Percentiles rank a stretch among this genome's conserved stretches.
Conservation (phyloP, 2,113 vertebrate species). For the Pluvianellus socialis region DNA sequence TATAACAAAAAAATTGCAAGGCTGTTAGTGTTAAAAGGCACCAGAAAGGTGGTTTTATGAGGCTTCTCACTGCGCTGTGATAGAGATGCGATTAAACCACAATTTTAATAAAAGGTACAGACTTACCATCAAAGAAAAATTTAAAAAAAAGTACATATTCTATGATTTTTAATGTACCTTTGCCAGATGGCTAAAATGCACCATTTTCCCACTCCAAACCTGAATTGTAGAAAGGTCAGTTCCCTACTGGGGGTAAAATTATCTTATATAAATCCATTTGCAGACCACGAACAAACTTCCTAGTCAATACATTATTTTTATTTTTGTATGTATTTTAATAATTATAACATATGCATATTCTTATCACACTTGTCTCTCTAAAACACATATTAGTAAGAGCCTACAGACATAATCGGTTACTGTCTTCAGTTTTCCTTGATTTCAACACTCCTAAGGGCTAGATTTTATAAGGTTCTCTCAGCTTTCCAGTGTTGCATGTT, state of each 20-base stretch:
- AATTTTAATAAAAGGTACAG: constrained; percentile 56
- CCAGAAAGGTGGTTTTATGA: constrained; percentile 57
- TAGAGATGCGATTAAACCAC: constrained; percentile 27
- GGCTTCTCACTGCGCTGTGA: constrained; percentile 46
- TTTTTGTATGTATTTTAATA: background rate
- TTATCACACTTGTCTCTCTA: background rate
- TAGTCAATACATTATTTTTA: background rate
- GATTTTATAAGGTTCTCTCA: background rate
- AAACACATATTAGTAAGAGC: background rate
- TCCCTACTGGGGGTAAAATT: background rate
- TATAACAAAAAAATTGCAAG: constrained; percentile 16
- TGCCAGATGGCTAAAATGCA: background rate
- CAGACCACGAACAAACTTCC: background rate
- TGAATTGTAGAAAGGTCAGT: background rate
- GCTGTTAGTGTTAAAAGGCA: constrained; percentile 49
- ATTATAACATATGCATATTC: background rate
- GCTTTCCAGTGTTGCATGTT: background rate
- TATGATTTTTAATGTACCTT: background rate
- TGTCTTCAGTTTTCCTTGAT: background rate
- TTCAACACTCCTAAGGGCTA: background rate
- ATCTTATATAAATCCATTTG: background rate
- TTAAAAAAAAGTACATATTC: background rate
- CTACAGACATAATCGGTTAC: background rate
- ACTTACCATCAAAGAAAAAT: background rate
- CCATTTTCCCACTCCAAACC: background rate